phyloP scores from a whole-genome alignment of 2,113 vertebrate genomes.

The Nerophis lumbriciformis region DNA sequence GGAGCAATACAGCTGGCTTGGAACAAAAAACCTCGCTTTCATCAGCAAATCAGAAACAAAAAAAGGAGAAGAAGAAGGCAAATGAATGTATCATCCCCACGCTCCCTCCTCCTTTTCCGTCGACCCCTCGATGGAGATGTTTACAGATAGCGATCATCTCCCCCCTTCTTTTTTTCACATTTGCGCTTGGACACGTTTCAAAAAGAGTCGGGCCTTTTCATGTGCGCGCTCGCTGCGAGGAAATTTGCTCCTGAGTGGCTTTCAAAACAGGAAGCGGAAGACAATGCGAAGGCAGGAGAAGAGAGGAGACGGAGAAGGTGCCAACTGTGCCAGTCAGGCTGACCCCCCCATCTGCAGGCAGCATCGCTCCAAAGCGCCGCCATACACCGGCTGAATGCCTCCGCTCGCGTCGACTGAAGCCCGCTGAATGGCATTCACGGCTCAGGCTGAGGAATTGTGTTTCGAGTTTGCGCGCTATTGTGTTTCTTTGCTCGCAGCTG shows the following conservation, averaged over 20 bases:
- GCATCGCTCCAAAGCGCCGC: conserved; percentile 58
- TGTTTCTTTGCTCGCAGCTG: conserved; percentile 17
- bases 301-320: conserved; percentile 37
- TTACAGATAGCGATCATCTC: conserved; percentile 77
- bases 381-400: conserved; percentile 51
- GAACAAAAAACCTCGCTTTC: conserved; percentile 73
- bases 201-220: conserved; percentile 73
- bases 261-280: conserved; percentile 77
- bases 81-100: conserved; percentile 71
- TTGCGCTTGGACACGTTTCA: conserved; percentile 78
- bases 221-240: conserved; percentile 70
- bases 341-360: conserved; percentile 68
- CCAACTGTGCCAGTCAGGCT: conserved; percentile 69
- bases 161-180: conserved; percentile 65
- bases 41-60: conserved; percentile 65
- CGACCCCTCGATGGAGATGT: conserved; percentile 71
- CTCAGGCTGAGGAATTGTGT: conserved; percentile 66
- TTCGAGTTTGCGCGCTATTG: conserved; percentile 65
- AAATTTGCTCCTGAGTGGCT: conserved; percentile 78
- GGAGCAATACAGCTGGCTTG: conserved; percentile 75
- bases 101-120: conserved; percentile 60
- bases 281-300: conserved; percentile 66
- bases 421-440: conserved; percentile 64
- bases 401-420: conserved; percentile 60
- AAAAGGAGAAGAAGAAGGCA: conserved; percentile 48